Evolutionary conservation across 2,888 invertebrate species (phyloP).

Genomic region (Hypsopygia costalis): DNA sequence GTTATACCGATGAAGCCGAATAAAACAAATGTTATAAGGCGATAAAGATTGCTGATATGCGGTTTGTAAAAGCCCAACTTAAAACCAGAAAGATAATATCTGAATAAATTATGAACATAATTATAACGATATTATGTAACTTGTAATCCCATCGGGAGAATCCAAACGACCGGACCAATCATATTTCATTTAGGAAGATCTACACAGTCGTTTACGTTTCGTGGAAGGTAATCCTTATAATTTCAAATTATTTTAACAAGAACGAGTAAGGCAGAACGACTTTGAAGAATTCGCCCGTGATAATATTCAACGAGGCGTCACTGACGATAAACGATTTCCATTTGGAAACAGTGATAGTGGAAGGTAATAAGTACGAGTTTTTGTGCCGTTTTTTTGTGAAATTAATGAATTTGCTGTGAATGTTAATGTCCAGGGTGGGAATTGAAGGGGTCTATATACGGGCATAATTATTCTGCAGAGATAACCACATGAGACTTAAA

Average conservation of each 20-base stretch:
- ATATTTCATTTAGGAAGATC: conserved; percentile 21
- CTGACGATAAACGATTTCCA: conserved; percentile 23
- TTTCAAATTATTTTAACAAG: no score
- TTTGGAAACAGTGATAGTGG: conserved; percentile 24
- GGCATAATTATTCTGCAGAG: conserved; percentile 18
- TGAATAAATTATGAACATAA: conserved; percentile 21
- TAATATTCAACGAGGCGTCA: background rate
- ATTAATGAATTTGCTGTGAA: conserved; percentile 50
- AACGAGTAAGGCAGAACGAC: background rate
- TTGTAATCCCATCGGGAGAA: conserved; percentile 14
- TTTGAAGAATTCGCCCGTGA: background rate
- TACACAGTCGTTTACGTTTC: conserved; percentile 11
- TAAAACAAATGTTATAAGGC: no score
- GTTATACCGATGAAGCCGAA: no score
- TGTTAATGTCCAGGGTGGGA: conserved; percentile 28
- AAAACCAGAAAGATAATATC: conserved; percentile 10
- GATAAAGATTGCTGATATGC: background rate
- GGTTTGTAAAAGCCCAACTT: conserved; percentile 6
- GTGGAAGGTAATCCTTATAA: conserved; percentile 10
- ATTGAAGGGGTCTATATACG: conserved; percentile 24
- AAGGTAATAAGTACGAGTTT: no score
- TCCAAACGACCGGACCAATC: conserved; percentile 22
- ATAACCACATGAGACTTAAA: no score
- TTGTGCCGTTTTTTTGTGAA: no score
- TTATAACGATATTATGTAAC: conserved; percentile 29